These are phyloP conservation scores for Zophobas morio DNA, from an alignment of 1,140 invertebrate genomes.

Conservation along the genomic window DNA sequence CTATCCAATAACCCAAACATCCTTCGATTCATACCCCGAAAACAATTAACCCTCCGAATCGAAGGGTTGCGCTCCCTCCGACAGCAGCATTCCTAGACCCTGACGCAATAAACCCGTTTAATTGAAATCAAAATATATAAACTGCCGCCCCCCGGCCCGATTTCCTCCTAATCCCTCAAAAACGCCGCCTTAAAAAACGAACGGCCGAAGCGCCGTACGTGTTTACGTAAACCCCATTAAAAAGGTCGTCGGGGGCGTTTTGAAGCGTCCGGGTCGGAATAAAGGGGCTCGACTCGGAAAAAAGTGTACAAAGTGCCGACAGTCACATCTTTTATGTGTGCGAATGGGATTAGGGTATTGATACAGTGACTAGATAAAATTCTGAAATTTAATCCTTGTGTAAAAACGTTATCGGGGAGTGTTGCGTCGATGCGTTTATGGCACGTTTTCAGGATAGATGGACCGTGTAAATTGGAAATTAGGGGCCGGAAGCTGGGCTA, in stretches of 20 bases:
- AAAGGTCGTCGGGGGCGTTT: constrained; percentile 13
- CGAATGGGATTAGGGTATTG: constrained; percentile 44
- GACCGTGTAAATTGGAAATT: constrained; percentile 41
- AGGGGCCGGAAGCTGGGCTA: constrained; percentile 26
- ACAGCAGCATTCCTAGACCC: constrained; percentile 60
- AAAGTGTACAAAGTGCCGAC: constrained; percentile 30
- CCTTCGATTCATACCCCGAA: background rate
- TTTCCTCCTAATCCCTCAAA: constrained; percentile 13
- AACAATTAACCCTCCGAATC: background rate
- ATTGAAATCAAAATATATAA: constrained; percentile 60
- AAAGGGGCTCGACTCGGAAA: constrained; percentile 11
- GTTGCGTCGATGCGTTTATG: constrained; percentile 22
- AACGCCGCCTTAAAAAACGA: constrained; percentile 24
- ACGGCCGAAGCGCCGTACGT: background rate
- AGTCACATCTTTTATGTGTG: constrained; percentile 37
- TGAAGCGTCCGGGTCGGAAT: background rate
- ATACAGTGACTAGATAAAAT: constrained; percentile 46
- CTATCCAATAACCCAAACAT: background rate
- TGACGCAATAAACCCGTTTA: constrained; percentile 57
- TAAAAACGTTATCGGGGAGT: constrained; percentile 36
- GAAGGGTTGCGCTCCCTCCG: constrained; percentile 10
- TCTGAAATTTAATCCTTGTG: constrained; percentile 44
- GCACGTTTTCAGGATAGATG: constrained; percentile 41
- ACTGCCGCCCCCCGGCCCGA: background rate
- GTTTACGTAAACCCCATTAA: constrained; percentile 37